A percentile compares a stretch with the other conserved stretches of the same genome.
Conservation (phyloP, 2,888 invertebrate species). For the Microctonus brassicae region DNA sequence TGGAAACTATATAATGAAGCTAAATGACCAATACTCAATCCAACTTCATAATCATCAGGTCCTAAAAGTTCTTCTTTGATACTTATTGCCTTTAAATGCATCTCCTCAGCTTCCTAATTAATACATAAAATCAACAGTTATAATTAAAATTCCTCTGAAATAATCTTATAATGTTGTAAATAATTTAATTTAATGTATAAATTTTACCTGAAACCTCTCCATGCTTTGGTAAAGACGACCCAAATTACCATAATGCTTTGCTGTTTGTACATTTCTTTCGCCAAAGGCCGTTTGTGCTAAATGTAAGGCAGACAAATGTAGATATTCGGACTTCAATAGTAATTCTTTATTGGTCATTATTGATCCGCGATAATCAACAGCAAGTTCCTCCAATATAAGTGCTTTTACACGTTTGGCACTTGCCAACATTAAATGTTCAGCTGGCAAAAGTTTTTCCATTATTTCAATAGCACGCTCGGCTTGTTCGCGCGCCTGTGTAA, state of each 20-base stretch:
- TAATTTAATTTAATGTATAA: neutral
- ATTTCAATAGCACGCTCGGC: slow-evolving; percentile 87
- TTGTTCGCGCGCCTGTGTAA: slow-evolving; percentile 85
- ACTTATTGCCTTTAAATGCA: slow-evolving; percentile 93
- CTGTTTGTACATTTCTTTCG: slow-evolving; percentile 94
- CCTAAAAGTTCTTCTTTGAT: slow-evolving; percentile 92
- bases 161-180: neutral
- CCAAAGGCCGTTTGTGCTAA: slow-evolving; percentile 88
- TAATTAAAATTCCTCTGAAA: neutral
- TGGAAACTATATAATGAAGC: slow-evolving; percentile 96
- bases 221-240: slow-evolving; percentile 95
- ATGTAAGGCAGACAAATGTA: slow-evolving; percentile 86
- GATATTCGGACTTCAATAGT: slow-evolving; percentile 83
- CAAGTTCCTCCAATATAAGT: slow-evolving; percentile 92
- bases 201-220: slow-evolving; percentile 83
- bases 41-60: slow-evolving; percentile 90
- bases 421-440: slow-evolving; percentile 87
- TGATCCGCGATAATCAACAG: slow-evolving; percentile 84
- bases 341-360: slow-evolving; percentile 73
- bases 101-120: slow-evolving; percentile 86
- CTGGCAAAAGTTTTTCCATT: slow-evolving; percentile 83
- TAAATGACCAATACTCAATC: slow-evolving; percentile 91
- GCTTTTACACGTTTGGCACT: slow-evolving; percentile 94
- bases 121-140: slow-evolving; percentile 28
- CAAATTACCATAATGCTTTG: slow-evolving; percentile 95